A percentile compares a stretch with the other conserved stretches of the same genome.
Conservation (phyloP, 2,888 invertebrate species). For the Sesia bembeciformis region DNA sequence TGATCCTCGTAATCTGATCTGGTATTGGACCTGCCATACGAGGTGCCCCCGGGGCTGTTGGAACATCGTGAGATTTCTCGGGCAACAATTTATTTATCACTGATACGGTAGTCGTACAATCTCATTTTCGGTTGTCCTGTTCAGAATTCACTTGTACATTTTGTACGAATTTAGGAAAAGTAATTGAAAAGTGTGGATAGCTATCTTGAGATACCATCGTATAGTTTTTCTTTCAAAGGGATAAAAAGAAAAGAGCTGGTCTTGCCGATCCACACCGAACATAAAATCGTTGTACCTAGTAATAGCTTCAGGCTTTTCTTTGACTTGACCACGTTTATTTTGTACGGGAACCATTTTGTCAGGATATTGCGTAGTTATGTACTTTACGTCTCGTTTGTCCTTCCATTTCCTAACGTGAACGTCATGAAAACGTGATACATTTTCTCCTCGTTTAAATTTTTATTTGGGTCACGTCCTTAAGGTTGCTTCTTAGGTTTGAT, state of each 20-base stretch:
- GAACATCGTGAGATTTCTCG: not conserved
- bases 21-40: not conserved
- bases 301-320: not conserved
- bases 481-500: too few relatives aligned
- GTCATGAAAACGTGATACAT: too few relatives aligned
- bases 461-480: too few relatives aligned
- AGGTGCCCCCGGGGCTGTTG: not conserved
- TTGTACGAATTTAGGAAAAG: conserved; percentile 1
- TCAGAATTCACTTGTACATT: conserved; percentile 1
- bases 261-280: not conserved
- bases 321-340: not conserved
- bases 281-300: not conserved
- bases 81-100: not conserved
- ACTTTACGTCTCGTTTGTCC: not conserved
- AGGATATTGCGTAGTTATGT: not conserved
- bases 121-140: not conserved
- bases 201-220: conserved; percentile 1
- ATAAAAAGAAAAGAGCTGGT: not conserved
- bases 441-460: not conserved
- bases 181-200: conserved; percentile 1
- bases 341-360: not conserved
- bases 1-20: not conserved
- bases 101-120: not conserved
- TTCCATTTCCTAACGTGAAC: not conserved
- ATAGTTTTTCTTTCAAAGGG: conserved; percentile 1